Evolutionary conservation across 2,113 vertebrate genomes (phyloP), one percentile per base, ranked within the genome.

Genomic region (Prunella fulvescens): DNA sequence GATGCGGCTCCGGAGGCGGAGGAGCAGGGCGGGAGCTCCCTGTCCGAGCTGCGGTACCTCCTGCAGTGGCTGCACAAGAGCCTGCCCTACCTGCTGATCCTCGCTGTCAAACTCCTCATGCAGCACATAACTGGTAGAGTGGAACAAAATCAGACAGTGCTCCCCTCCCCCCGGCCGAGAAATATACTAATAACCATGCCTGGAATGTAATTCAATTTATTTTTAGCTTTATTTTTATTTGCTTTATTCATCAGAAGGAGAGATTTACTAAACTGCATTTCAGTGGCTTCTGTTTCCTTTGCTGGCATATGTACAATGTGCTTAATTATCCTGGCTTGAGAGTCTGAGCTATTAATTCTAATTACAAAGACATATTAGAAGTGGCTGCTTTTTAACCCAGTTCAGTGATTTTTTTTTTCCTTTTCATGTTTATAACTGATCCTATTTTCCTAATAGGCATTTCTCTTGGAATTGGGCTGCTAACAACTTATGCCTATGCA

Each of bases 401-500:
- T 96, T 95, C 39, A 65, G 44, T 91, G 26, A 39, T 35, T 48
- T 53, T 73, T 58, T 37, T 74, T 57, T 33, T 62, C 29, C 23
- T 92, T 90, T 77, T 84, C 53, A 74, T 77, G 58, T 95, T 81
- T 95, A 58, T 98, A 98, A 98, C 96, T 96, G 94, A 96, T 95
- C 95, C 97, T 98, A 97, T 97, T 97, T 97, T 98, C 97, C 97
- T 98, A 97, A 95, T 96, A 99, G 99, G 99, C 95, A 98, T 99
- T 96, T 99, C 99, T 96, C 98, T 99, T 97, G 99, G 99, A 93
- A 98, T 99, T 86, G 99, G 99, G 97, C 98, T 99, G 98, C 98
- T 99, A 97, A 99, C 98, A 96, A 99, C 99, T 87, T 99, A 99
- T 72, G 98, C 99, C 50, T 99, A 99, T 98, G 98, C 99, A 98